phyloP scores from a whole-genome alignment of 2,113 vertebrate species.

The Bombycilla garrulus region DNA sequence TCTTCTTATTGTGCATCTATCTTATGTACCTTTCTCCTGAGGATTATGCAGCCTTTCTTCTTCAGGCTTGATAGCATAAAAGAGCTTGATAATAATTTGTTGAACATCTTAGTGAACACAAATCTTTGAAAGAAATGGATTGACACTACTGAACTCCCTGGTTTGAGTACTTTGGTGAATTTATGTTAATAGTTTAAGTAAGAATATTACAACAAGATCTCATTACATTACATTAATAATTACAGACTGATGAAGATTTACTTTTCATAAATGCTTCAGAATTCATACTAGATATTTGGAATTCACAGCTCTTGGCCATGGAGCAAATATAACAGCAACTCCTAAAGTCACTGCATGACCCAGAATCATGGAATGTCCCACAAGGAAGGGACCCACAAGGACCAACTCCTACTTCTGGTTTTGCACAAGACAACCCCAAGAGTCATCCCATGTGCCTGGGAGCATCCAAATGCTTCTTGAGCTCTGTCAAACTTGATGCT shows the following conservation, averaged over 20 bases:
- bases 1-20: too few species aligned
- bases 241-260: background rate
- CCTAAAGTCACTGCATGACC: background rate
- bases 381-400: fast-evolving
- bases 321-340: background rate
- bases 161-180: background rate
- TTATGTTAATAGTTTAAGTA: background rate
- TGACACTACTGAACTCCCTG: background rate
- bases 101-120: background rate
- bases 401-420: background rate
- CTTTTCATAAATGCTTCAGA: background rate
- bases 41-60: background rate
- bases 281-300: background rate
- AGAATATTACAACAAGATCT: background rate
- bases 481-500: background rate
- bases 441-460: background rate
- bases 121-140: background rate
- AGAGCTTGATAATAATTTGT: background rate
- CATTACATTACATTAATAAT: background rate
- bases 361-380: background rate
- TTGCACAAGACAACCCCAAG: background rate
- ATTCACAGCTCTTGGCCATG: background rate
- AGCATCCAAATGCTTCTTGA: fast-evolving
- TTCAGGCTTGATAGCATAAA: background rate
- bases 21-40: background rate